Base-by-base conservation (phyloP, 2,888 invertebrate species). In the Phalera bucephala region DNA sequence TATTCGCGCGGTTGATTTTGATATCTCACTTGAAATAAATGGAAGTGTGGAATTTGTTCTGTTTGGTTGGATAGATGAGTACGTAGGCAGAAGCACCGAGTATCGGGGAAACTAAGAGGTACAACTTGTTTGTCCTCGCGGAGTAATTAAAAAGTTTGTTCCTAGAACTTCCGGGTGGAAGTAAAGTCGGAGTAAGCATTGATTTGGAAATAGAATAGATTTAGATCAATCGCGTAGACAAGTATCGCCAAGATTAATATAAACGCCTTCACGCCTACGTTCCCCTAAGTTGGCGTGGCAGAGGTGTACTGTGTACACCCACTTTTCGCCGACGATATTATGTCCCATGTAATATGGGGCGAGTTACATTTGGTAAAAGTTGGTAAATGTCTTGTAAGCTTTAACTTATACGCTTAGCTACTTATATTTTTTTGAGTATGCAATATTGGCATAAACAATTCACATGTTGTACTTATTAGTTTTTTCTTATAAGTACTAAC, bases 101-200 rank as follows among this genome's bases (percentile, higher is more conserved):
- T 73, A 72, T 72, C 68, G 71, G 60, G 64, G 64, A 60, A 81
- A 76, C 77, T 76, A 73, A 72, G 79, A 80, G 83, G 81, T 74
- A 77, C 78, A 77, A 83, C 82, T 80, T 88, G 88, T 86, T 88
- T 87, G 87, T 86, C 77, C 81, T 85, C 74, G 78, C 72, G 80
- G 85, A 86, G 87, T 89, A 89, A 89, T 89, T 89, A 89, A 88
- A 88, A 88, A 88, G 87, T 89, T 89, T 88, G 85, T 83, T 81
- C 69, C 67, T 56, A 59, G 61, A 80, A 86, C 70, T 87, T 78
- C 64, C 52, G 67, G 67, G 71, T 52, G 67, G 75, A 78, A 81
- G 79, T 78, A 74, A 72, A 72, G 68, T 66, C 76, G 72, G 71
- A 80, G 67, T 65, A 60, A 63, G 68, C 63, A 67, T 72, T 69